Evolutionary conservation across 2,888 invertebrate genomes (phyloP).

Genomic region (Callyntrura sp.): DNA sequence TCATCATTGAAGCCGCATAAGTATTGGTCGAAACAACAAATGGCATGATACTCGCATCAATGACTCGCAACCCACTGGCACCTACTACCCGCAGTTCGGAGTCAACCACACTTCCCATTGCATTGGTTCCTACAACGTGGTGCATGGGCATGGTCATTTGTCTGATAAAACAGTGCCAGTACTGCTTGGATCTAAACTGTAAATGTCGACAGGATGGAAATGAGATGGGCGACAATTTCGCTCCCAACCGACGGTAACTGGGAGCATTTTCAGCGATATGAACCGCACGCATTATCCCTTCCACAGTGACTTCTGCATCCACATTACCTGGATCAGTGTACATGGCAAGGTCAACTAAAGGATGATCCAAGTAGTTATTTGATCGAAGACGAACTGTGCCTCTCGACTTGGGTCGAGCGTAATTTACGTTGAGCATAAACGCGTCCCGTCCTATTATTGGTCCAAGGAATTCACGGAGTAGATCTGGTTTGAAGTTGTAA

Average conservation of each 20-base stretch:
- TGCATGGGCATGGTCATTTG: conserved; percentile 33
- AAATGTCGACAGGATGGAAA: conserved; percentile 63
- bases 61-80: conserved; percentile 66
- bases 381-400: conserved; percentile 71
- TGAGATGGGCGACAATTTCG: conserved; percentile 39
- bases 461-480: conserved; percentile 58
- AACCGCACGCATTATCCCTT: conserved; percentile 53
- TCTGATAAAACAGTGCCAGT: conserved; percentile 69
- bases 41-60: conserved; percentile 71
- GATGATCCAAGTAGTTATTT: conserved; percentile 31
- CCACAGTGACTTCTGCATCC: conserved; percentile 72
- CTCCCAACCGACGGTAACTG: conserved; percentile 51
- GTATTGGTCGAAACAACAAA: conserved; percentile 52
- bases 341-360: conserved; percentile 78
- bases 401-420: conserved; percentile 68
- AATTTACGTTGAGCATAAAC: conserved; percentile 48
- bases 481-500: conserved; percentile 63
- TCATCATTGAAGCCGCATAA: conserved; percentile 47
- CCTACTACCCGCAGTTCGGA: conserved; percentile 70
- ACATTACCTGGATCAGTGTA: conserved; percentile 61
- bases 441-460: conserved; percentile 74
- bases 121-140: conserved; percentile 56
- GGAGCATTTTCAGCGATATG: conserved; percentile 74
- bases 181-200: conserved; percentile 47
- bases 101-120: conserved; percentile 76